These are phyloP conservation scores for Notarius lentiginosus DNA, from an alignment of 2,113 vertebrate genomes.

Conservation along the genomic window DNA sequence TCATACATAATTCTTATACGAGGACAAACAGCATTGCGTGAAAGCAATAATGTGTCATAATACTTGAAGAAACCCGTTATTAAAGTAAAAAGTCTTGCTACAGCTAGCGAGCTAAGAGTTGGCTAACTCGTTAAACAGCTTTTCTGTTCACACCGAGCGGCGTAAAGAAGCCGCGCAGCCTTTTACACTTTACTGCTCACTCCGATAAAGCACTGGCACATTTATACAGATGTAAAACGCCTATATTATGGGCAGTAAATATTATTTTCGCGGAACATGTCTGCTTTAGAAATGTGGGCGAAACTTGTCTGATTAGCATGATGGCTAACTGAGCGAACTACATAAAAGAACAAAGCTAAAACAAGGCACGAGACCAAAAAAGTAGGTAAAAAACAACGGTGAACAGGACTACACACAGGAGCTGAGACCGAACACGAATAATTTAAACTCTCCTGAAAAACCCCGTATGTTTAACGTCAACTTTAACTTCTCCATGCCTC, in stretches of 20 bases:
- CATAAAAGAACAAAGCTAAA: slow-evolving; percentile 45
- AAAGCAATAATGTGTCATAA: not conserved
- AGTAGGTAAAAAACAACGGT: not conserved
- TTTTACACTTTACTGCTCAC: not conserved
- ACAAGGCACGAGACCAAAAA: slow-evolving; percentile 28
- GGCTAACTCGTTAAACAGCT: slow-evolving; percentile 1
- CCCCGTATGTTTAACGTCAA: slow-evolving; percentile 12
- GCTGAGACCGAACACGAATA: not conserved
- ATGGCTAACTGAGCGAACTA: slow-evolving; percentile 44
- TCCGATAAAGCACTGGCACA: too few species aligned
- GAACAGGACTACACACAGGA: not conserved
- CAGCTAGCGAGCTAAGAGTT: slow-evolving; percentile 7
- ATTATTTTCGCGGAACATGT: too few species aligned
- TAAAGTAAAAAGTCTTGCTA: not conserved
- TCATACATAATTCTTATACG: not conserved
- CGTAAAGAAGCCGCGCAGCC: not conserved
- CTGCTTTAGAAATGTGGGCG: not conserved
- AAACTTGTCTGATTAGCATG: slow-evolving; percentile 28
- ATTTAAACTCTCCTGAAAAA: not conserved
- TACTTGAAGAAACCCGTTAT: not conserved
- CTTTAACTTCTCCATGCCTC: slow-evolving; percentile 29
- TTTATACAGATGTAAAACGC: not conserved
- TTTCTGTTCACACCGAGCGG: not conserved
- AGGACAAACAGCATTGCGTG: too few species aligned
- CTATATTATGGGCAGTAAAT: not conserved